Base-by-base conservation (phyloP, 2,888 invertebrate species). In the Cryptocheilus praepositus region DNA sequence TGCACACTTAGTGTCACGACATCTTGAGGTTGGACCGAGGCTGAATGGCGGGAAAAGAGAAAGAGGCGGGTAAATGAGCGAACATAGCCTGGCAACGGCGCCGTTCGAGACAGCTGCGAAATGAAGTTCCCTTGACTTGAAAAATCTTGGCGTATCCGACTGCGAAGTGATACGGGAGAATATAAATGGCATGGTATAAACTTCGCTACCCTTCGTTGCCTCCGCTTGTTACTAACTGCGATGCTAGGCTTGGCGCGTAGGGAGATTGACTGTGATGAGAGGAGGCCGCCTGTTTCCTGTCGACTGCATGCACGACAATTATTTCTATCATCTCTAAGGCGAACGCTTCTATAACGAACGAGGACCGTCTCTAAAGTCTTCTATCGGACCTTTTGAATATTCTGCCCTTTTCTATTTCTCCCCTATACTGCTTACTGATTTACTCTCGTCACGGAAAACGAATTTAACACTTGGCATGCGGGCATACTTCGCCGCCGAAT, bases 21-120 rank as follows among this genome's bases (percentile, higher is more conserved):
- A 8, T 8, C 45, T 45, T 45, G 45, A 16, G 3, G 45, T n/a
- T 45, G 15, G 7, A 45, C 8, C 15, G 2, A 16, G 4, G 3
- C 8, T 8, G 45, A 45, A n/a, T 15, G 16, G 7, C 3, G 3
- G 16, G 45, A 25, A 25, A 25, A 25, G 25, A 5, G 45, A 15
- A 16, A 25, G 59, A 46, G 49, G 60, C 45, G 58, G 61, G 25
- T 25, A 25, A 25, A 25, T 25, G 2, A 25, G 3, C 25, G 25
- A 25, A 25, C 25, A 25, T 25, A 2, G 25, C 25, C 25, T 5
- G 25, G 25, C 5, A 25, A 5, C 25, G 25, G 3, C 25, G 5
- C 5, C 25, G 25, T 25, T 25, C 25, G 25, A 25, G 25, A 25
- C 25, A 25, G 25, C 25, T 25, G 25, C 16, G 45, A 15, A n/a